phyloP scores from a whole-genome alignment of 2,797 vertebrate genomes.

The Sibirionetta formosa region DNA sequence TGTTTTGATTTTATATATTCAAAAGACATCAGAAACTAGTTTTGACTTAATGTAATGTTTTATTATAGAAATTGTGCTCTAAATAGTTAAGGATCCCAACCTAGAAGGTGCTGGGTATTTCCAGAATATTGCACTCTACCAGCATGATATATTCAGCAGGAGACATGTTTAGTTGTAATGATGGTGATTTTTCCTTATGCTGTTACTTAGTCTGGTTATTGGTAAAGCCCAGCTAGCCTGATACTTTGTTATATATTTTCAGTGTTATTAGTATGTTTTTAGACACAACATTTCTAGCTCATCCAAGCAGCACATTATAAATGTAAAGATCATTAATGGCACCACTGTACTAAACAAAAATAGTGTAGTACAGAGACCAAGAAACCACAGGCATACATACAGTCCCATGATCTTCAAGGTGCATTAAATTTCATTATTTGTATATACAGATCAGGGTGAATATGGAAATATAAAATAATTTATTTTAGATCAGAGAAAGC shows the following conservation, averaged over 20 bases:
- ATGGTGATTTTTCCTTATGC: background rate
- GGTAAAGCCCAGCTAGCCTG: background rate
- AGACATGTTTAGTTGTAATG: background rate
- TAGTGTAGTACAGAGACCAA: background rate
- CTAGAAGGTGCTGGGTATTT: no score
- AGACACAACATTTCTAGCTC: background rate
- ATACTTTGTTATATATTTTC: background rate
- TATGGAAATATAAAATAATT: conserved; percentile 18
- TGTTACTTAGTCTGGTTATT: background rate
- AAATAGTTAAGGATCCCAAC: no score
- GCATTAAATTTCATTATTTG: background rate
- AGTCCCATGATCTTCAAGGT: background rate
- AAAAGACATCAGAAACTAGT: no score
- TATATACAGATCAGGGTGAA: background rate
- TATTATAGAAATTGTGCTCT: no score
- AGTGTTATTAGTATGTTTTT: background rate
- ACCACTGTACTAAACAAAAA: background rate
- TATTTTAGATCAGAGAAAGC: background rate
- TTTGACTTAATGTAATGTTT: no score
- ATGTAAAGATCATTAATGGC: background rate
- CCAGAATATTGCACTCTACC: background rate
- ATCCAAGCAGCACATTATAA: background rate
- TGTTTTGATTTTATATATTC: no score
- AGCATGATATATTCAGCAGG: background rate
- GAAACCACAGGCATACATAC: background rate